Base-by-base conservation (phyloP, 2,113 vertebrate species). In the Rhinoderma darwinii region DNA sequence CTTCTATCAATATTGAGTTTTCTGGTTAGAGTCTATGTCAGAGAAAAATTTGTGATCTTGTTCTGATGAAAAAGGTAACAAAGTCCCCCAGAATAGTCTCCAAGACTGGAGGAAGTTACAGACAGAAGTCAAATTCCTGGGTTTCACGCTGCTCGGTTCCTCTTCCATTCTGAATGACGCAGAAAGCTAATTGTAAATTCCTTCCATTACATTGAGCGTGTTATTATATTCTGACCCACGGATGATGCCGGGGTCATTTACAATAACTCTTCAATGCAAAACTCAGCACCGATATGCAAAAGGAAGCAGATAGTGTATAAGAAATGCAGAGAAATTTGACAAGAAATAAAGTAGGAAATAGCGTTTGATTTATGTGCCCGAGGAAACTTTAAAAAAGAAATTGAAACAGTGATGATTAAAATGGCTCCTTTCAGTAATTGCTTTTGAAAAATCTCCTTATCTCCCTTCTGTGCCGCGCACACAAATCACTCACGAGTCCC, bases 391-490 rank as follows among this genome's bases (percentile, higher is more conserved):
- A 90, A 89, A 51, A 54, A 68, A 88, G 18, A 88, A 82, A 63
- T 87, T 88, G 54, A 75, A 89, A 88, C 37, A 43, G 37, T 86
- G 88, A 86, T 84, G 89, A 91, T 88, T 41, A 91, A 88, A 86
- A 88, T 73, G 88, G 54, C 30, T 84, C 22, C 73, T 84, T 50
- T 84, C 89, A 86, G 4, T 88, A 88, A 90, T 56, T 88, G 77
- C 56, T 89, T 89, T 88, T 87, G 66, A 78, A 89, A 76, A 51
- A 86, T 30, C 51, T 85, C 76, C 73, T 84, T 84, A 84, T 84
- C 83, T 84, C 9, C 37, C 18, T 15, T 84, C 35, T 59, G 22
- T 47, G 87, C 88, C 90, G 80, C 15, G 61, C 22, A 82, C 30
- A 80, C 88, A 88, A 88, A 84, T 20, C 54, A 15, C 50, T 86